A percentile compares a stretch with the other conserved stretches of the same genome.
Conservation (phyloP, 2,888 invertebrate species). For the Trichopria drosophilae region DNA sequence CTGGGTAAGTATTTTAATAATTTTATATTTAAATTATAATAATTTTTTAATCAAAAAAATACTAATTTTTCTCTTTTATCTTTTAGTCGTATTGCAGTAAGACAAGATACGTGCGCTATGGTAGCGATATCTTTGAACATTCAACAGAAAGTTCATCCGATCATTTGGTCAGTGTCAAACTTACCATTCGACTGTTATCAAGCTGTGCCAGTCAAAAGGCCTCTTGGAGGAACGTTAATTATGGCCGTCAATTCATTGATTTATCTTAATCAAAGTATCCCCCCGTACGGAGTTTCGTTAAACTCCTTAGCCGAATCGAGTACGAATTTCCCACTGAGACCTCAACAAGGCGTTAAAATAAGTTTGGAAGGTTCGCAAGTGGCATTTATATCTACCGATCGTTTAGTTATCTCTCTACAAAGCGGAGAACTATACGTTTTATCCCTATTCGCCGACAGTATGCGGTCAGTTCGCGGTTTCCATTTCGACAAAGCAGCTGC, state of each 20-base stretch:
- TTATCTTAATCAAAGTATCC: slow-evolving; percentile 96
- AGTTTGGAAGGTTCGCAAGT: slow-evolving; percentile 88
- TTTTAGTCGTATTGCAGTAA: slow-evolving; percentile 80
- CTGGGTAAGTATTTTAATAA: slow-evolving; percentile 87
- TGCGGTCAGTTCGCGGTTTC: slow-evolving; percentile 89
- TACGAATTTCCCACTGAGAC: slow-evolving; percentile 83
- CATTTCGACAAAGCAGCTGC: slow-evolving; percentile 94
- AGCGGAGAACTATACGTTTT: slow-evolving; percentile 93
- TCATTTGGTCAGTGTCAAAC: slow-evolving; percentile 94
- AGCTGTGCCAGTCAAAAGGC: slow-evolving; percentile 87
- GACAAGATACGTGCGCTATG: slow-evolving; percentile 95
- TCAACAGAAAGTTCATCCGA: slow-evolving; percentile 92
- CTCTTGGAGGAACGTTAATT: slow-evolving; percentile 91
- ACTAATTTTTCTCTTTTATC: too few relatives aligned
- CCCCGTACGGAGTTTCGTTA: slow-evolving; percentile 91
- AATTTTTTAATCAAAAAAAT: too few relatives aligned
- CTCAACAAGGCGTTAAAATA: slow-evolving; percentile 87
- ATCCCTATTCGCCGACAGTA: slow-evolving; percentile 90
- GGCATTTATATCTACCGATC: slow-evolving; percentile 80
- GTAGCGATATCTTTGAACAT: slow-evolving; percentile 96
- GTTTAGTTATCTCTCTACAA: slow-evolving; percentile 85
- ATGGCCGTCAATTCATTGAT: slow-evolving; percentile 92
- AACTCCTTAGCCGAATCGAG: slow-evolving; percentile 88
- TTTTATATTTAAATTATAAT: too few relatives aligned
- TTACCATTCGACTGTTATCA: slow-evolving; percentile 92